Percentiles rank a stretch among this genome's conserved stretches.
These are phyloP conservation scores for Seriola rivoliana DNA, from an alignment of 2,113 vertebrate genomes.

Conservation along the genomic window DNA sequence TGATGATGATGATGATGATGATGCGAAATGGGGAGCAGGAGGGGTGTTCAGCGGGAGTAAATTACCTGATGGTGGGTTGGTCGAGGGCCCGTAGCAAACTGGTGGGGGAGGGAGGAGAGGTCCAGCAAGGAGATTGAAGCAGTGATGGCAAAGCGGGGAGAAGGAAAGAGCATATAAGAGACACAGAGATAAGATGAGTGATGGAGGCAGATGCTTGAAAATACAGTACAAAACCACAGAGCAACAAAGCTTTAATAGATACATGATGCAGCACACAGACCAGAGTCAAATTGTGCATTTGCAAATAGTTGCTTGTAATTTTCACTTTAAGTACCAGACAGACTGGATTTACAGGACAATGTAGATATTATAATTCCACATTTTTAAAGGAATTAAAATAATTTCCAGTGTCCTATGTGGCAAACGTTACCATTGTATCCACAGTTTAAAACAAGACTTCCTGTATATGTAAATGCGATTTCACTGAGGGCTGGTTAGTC, in stretches of 20 bases:
- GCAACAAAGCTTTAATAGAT: slow-evolving; percentile 42
- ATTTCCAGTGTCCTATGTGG: background rate
- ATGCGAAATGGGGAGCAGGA: slow-evolving; percentile 56
- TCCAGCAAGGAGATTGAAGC: slow-evolving; percentile 92
- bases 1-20: slow-evolving; percentile 61
- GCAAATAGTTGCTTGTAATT: slow-evolving; percentile 3
- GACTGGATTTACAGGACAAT: background rate
- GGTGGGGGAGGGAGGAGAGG: slow-evolving; percentile 88
- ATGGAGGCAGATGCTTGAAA: slow-evolving; percentile 70
- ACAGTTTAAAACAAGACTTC: background rate
- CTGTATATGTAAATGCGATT: slow-evolving; percentile 1
- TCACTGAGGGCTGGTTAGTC: slow-evolving; percentile 15
- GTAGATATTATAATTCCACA: background rate
- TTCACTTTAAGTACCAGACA: background rate
- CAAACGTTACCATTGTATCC: background rate
- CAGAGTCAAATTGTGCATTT: slow-evolving; percentile 9
- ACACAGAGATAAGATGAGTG: slow-evolving; percentile 80
- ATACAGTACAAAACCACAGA: slow-evolving; percentile 58
- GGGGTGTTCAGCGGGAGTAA: slow-evolving; percentile 81
- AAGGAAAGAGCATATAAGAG: slow-evolving; percentile 68
- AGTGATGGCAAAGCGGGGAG: slow-evolving; percentile 88
- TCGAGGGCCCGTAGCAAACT: slow-evolving; percentile 99
- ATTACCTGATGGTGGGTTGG: slow-evolving; percentile 99
- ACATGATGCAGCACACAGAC: slow-evolving; percentile 19
- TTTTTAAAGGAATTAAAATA: background rate